A percentile compares a stretch with the other conserved stretches of the same genome.
These are phyloP conservation scores for Hippocampus guttulatus DNA, from an alignment of 2,113 vertebrate genomes.

Conservation along the genomic window DNA sequence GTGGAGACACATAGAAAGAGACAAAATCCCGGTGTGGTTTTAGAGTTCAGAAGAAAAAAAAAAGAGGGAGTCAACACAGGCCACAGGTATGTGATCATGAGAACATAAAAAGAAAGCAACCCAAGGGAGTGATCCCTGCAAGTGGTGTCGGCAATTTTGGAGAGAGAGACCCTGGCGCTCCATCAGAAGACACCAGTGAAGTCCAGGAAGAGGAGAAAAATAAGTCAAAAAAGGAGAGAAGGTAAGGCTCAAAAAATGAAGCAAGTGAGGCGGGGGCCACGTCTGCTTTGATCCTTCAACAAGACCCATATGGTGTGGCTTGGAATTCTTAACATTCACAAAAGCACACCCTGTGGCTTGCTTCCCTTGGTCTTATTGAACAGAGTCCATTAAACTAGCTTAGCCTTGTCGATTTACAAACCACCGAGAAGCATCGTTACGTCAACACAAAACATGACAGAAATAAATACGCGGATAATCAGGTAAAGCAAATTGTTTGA, in stretches of 20 bases:
- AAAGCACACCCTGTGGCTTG: constrained; percentile 11
- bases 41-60: constrained; percentile 30
- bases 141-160: constrained; percentile 22
- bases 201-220: constrained; percentile 19
- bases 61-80: constrained; percentile 23
- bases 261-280: constrained; percentile 26
- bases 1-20: constrained; percentile 13
- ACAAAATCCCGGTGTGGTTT: constrained; percentile 12
- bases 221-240: constrained; percentile 9
- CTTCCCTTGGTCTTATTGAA: not conserved
- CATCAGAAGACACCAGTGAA: constrained; percentile 3
- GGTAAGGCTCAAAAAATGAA: constrained; percentile 27
- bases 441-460: not conserved
- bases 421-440: not conserved
- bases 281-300: constrained; percentile 63
- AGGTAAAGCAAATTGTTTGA: too few relatives aligned
- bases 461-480: not conserved
- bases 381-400: not conserved
- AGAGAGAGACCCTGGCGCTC: constrained; percentile 8
- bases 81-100: constrained; percentile 33
- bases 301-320: constrained; percentile 58
- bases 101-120: constrained; percentile 31
- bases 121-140: constrained; percentile 13
- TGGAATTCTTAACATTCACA: constrained; percentile 19
- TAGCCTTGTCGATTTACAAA: not conserved